Base-by-base conservation (phyloP, 2,113 vertebrate genomes). In the Callaeas wilsoni region DNA sequence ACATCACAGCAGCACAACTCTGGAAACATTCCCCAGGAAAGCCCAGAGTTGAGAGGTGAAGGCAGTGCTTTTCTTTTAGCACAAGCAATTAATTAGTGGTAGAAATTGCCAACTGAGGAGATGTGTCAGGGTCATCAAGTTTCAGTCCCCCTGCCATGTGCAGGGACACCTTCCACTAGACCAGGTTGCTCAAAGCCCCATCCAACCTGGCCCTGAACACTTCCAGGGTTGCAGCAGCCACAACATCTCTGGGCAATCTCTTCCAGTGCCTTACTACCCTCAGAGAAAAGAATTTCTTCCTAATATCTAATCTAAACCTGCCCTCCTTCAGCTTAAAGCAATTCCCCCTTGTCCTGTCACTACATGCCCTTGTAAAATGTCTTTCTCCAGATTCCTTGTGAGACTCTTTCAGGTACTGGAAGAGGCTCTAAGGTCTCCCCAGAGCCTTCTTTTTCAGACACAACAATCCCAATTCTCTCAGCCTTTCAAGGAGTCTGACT, bases 61-160 rank as follows among this genome's bases (percentile, higher is more conserved):
- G 9, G 8, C 35, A 67, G 14, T 6, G 19, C 33, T 76, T 30
- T 44, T 56, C 26, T 49, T 78, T 13, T 23, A 75, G n/a, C 35
- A 37, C 4, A 49, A 67, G 7, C 33, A 71, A n/a, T 59, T 53
- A 78, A 32, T 83, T 39, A 93, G 30, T 2, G 6, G 49, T n/a
- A 88, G 57, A 82, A 88, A 73, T 32, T 55, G 1, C 33, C 35
- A 73, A 0, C 12, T 69, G 56, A 55, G 33, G 23, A 81, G 8
- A 13, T 27, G 3, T 30, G 33, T 9, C 53, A 47, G 53, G 16
- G 18, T 83, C 21, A 62, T 4, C 0, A 1, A 12, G 2, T 47
- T 55, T 26, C 55, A 69, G 55, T 2, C 1, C 12, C 10, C 21
- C 55, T 55, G 63, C 26, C 30, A 32, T 13, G 19, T 2, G 7